phyloP scores from a whole-genome alignment of 2,113 vertebrate species.

The Dolichallabes microphthalmus region DNA sequence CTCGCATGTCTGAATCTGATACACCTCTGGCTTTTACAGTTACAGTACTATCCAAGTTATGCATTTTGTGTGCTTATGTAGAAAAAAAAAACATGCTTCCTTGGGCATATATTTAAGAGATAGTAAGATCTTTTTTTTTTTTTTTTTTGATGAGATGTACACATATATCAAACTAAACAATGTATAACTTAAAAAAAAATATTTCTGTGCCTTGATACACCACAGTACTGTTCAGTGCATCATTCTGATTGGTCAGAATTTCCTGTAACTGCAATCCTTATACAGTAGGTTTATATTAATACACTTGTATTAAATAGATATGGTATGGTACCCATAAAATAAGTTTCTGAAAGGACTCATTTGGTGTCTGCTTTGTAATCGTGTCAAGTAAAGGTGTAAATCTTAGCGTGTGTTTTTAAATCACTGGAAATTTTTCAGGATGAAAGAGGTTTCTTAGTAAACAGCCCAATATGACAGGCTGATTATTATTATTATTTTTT shows the following conservation, averaged over 20 bases:
- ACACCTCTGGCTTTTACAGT: constrained; percentile 70
- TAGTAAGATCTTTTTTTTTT: not conserved
- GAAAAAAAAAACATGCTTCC: too few species aligned
- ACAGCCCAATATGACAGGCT: not conserved
- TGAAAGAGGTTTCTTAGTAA: not conserved
- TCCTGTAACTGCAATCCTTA: not conserved
- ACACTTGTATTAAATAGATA: not conserved
- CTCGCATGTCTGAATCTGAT: constrained; percentile 77
- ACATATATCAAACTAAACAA: too few species aligned
- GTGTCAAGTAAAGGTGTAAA: not conserved
- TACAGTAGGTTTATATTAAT: not conserved
- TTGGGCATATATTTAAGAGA: not conserved
- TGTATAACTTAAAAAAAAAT: not conserved
- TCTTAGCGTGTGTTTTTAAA: not conserved
- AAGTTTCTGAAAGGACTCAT: not conserved
- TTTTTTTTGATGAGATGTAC: not conserved
- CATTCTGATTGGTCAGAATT: not conserved
- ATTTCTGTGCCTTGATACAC: too few species aligned
- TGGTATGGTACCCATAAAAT: too few species aligned
- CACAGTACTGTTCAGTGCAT: not conserved
- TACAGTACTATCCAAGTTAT: constrained; percentile 55
- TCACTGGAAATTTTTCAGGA: not conserved
- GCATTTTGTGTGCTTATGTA: not conserved
- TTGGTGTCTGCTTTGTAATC: too few species aligned
- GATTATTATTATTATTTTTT: not conserved